Percentiles rank a stretch among this genome's conserved stretches.
Conservation (phyloP, 2,797 vertebrate genomes). For the Ctenopoma kingsleyae region DNA sequence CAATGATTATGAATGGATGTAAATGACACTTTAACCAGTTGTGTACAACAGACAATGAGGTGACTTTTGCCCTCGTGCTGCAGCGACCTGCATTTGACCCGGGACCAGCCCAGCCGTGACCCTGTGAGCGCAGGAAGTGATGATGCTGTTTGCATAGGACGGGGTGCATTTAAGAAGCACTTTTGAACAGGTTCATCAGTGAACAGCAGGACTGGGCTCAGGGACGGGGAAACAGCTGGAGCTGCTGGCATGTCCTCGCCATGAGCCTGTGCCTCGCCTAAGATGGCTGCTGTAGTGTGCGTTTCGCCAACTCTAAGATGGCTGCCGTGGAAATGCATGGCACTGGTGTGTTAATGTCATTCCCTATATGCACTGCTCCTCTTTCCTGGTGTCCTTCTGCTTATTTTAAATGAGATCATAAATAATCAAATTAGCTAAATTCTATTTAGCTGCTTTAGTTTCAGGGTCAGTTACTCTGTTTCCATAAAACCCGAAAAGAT, state of each 20-base stretch:
- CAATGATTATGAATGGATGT: constrained; percentile 35
- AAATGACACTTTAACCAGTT: constrained; percentile 48
- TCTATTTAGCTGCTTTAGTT: too few relatives aligned
- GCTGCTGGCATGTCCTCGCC: not conserved
- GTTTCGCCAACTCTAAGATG: constrained; percentile 25
- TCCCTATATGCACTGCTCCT: not conserved
- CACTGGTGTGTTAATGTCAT: not conserved
- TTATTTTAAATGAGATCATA: not conserved
- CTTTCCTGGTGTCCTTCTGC: not conserved
- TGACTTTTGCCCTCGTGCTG: constrained; percentile 42
- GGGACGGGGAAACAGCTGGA: not conserved
- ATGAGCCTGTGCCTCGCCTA: not conserved
- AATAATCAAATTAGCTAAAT: too few relatives aligned
- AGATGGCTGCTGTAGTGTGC: constrained; percentile 32
- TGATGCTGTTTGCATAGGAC: constrained; percentile 4
- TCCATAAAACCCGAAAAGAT: too few relatives aligned
- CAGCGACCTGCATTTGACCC: constrained; percentile 41
- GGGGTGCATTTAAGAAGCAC: not conserved
- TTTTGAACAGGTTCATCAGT: constrained; percentile 17
- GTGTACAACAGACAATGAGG: constrained; percentile 15
- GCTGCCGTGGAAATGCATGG: not conserved
- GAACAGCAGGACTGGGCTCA: not conserved
- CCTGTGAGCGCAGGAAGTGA: constrained; percentile 44
- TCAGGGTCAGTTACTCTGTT: too few relatives aligned
- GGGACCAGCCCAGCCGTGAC: constrained; percentile 25